Evolutionary conservation across 2,888 invertebrate species (phyloP).

Genomic region (Pecten maximus): DNA sequence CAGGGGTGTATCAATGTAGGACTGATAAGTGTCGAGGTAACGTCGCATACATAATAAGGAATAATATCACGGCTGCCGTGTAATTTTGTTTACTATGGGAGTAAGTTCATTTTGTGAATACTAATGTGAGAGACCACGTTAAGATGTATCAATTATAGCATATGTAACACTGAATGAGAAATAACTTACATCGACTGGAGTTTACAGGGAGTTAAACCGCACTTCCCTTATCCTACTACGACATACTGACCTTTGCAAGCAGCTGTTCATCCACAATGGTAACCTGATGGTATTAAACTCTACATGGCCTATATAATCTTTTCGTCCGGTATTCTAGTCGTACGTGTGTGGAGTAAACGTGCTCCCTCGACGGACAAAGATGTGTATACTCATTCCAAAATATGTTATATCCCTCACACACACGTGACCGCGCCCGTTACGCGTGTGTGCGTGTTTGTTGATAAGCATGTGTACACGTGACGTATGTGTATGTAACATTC

Average conservation of each 20-base stretch:
- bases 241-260: not conserved
- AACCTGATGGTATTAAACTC: not conserved
- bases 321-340: not conserved
- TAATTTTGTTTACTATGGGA: too few relatives aligned
- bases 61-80: too few relatives aligned
- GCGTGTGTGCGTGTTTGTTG: conserved; percentile 18
- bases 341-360: not conserved
- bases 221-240: not conserved
- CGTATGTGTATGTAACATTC: conserved; percentile 9
- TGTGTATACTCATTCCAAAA: not conserved
- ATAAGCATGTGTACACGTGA: conserved; percentile 17
- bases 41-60: too few relatives aligned
- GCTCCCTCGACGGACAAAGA: not conserved
- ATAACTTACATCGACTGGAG: too few relatives aligned
- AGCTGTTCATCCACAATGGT: not conserved
- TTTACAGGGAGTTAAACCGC: not conserved
- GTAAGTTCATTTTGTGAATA: too few relatives aligned
- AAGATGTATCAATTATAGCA: not conserved
- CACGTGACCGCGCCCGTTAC: conserved; percentile 25
- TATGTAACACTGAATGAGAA: too few relatives aligned
- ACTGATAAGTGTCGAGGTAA: too few relatives aligned
- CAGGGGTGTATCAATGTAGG: not conserved
- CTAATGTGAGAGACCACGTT: too few relatives aligned
- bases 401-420: not conserved
- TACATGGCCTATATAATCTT: not conserved